These are phyloP conservation scores for Eilema caniola DNA, from an alignment of 2,888 invertebrate genomes.

Conservation along the genomic window DNA sequence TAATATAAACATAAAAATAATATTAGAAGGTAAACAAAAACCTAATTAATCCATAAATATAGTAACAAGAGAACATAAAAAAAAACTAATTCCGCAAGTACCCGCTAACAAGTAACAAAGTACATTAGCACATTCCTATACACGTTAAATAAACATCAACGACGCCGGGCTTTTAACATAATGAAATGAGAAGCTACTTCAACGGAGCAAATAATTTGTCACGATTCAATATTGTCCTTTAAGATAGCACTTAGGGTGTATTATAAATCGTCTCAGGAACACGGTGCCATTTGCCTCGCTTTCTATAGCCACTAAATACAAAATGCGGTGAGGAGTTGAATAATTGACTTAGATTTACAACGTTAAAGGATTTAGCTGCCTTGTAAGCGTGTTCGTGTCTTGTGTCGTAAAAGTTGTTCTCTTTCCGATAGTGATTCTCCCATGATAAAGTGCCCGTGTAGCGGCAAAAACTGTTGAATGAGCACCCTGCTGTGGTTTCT, in stretches of 20 bases:
- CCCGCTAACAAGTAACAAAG: conserved; percentile 13
- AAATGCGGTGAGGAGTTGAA: not conserved
- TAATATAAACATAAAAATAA: too few species aligned
- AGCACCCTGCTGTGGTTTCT: too few species aligned
- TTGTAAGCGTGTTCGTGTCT: not conserved
- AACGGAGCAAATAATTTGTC: conserved; percentile 16
- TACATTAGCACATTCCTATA: conserved; percentile 17
- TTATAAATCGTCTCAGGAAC: conserved; percentile 9
- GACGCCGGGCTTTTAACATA: conserved; percentile 39
- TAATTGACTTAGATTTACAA: not conserved
- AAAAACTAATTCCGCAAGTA: conserved; percentile 10
- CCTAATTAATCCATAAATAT: not conserved
- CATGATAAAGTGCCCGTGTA: too few species aligned
- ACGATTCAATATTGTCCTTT: conserved; percentile 21
- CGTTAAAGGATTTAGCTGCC: not conserved
- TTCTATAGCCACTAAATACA: not conserved
- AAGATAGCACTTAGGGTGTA: conserved; percentile 13
- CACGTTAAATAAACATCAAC: conserved; percentile 16
- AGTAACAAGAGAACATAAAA: conserved; percentile 8
- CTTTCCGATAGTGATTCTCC: too few species aligned
- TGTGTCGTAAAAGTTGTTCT: too few species aligned
- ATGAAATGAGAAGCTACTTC: conserved; percentile 35
- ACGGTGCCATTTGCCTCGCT: not conserved
- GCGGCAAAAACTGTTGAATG: too few species aligned
- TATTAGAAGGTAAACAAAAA: not conserved